Conservation (phyloP, 1,140 invertebrate genomes). For the Asbolus verrucosus region DNA sequence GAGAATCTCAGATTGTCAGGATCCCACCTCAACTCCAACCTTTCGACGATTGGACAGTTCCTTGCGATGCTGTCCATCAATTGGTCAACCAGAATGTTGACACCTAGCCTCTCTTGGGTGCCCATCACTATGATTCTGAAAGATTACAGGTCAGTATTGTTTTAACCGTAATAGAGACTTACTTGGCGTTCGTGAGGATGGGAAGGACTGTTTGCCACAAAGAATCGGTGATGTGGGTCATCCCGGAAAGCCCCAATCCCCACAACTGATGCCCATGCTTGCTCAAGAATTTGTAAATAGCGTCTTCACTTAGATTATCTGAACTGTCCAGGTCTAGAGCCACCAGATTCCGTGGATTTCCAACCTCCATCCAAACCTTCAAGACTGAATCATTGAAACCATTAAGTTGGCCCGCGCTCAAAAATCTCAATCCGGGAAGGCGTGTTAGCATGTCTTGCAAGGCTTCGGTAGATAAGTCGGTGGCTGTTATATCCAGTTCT, state of each 20-base stretch:
- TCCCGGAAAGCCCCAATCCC: conserved; percentile 91
- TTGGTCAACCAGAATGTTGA: conserved; percentile 97
- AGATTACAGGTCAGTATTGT: conserved; percentile 44
- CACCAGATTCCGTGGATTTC: conserved; percentile 79
- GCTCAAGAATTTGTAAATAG: conserved; percentile 90
- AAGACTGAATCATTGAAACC: conserved; percentile 96
- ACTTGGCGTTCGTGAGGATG: conserved; percentile 92
- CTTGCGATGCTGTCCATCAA: conserved; percentile 97
- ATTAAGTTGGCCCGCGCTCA: conserved; percentile 96
- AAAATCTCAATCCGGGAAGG: conserved; percentile 88
- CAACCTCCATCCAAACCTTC: conserved; percentile 89
- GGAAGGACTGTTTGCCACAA: conserved; percentile 95
- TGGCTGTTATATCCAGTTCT: conserved; percentile 97
- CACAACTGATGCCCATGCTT: conserved; percentile 88
- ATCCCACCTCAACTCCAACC: conserved; percentile 97
- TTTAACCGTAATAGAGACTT: conserved; percentile 54
- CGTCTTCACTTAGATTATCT: conserved; percentile 94
- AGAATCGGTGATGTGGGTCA: conserved; percentile 97
- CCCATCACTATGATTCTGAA: conserved; percentile 96
- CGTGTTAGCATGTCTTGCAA: conserved; percentile 92
- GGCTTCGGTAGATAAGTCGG: conserved; percentile 94
- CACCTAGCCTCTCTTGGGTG: conserved; percentile 93
- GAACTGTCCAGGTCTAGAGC: conserved; percentile 95
- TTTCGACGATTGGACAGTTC: conserved; percentile 88
- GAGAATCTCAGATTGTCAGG: conserved; percentile 98